These are phyloP conservation scores for Accipiter minullus DNA, from an alignment of 2,797 vertebrate genomes.

Conservation along the genomic window DNA sequence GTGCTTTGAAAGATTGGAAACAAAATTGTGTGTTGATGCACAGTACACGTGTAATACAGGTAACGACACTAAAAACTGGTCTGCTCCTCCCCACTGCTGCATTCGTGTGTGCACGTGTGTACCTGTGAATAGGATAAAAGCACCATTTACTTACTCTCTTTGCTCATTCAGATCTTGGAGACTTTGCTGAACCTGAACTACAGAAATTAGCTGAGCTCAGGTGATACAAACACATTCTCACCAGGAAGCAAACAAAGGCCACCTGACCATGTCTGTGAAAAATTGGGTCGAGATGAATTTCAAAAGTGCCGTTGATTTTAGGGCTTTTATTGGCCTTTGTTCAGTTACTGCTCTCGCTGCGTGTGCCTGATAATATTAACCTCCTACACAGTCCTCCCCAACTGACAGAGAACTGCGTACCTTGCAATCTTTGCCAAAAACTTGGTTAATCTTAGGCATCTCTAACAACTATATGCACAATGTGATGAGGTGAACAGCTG, in stretches of 20 bases:
- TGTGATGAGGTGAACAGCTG: not conserved
- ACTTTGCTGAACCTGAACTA: not conserved
- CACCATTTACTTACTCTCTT: not conserved
- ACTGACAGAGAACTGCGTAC: not conserved
- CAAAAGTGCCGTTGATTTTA: not conserved
- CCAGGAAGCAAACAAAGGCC: not conserved
- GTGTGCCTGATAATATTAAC: not conserved
- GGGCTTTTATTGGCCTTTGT: not conserved
- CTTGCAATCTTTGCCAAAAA: conserved; percentile 14
- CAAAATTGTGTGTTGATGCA: not conserved
- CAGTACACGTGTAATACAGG: not conserved
- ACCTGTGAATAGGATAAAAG: not conserved
- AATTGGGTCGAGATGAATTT: not conserved
- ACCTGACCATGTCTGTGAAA: not conserved
- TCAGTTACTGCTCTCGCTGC: not conserved
- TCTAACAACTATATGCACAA: not conserved
- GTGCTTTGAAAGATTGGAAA: not conserved
- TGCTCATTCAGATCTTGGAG: not conserved
- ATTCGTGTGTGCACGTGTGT: not conserved
- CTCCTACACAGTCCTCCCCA: not conserved
- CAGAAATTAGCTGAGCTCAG: conserved; percentile 5
- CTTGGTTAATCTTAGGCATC: not conserved
- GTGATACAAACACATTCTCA: not conserved
- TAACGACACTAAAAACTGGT: not conserved
- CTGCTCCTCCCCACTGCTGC: not conserved